These are phyloP conservation scores for Odontomachus brunneus DNA, from an alignment of 1,140 invertebrate species.

Conservation along the genomic window DNA sequence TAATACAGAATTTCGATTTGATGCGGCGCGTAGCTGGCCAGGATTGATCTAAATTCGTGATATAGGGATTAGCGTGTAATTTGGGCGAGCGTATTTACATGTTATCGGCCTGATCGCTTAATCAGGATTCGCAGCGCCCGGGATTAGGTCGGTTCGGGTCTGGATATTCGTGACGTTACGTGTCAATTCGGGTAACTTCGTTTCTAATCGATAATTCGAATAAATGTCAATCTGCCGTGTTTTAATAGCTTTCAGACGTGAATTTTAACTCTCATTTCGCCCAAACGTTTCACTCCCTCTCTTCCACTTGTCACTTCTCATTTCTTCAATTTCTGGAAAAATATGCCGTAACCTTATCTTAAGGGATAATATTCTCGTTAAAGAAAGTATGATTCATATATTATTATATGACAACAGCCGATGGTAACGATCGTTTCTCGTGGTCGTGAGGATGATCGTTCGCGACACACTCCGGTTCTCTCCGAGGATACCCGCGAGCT, in stretches of 20 bases:
- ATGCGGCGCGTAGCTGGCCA: background rate
- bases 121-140: slow-evolving; percentile 11
- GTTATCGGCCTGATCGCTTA: slow-evolving; percentile 53
- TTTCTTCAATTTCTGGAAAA: too few species aligned
- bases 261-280: slow-evolving; percentile 33
- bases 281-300: background rate
- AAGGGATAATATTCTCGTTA: too few species aligned
- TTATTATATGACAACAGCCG: too few species aligned
- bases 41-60: slow-evolving; percentile 36
- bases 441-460: too few species aligned
- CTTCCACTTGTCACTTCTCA: background rate
- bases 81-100: slow-evolving; percentile 53
- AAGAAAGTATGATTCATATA: too few species aligned
- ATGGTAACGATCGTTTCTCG: too few species aligned
- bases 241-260: background rate
- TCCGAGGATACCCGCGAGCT: background rate
- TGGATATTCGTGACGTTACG: slow-evolving; percentile 9
- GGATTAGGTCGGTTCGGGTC: background rate
- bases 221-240: slow-evolving; percentile 19
- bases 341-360: too few species aligned
- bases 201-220: slow-evolving; percentile 4
- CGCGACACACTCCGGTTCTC: too few species aligned
- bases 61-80: slow-evolving; percentile 50
- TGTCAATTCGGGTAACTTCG: slow-evolving; percentile 16
- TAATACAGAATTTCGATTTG: slow-evolving; percentile 27